Evolutionary conservation across 2,888 invertebrate genomes (phyloP), one percentile per base, ranked within the genome.

Genomic region (Apamea monoglypha): DNA sequence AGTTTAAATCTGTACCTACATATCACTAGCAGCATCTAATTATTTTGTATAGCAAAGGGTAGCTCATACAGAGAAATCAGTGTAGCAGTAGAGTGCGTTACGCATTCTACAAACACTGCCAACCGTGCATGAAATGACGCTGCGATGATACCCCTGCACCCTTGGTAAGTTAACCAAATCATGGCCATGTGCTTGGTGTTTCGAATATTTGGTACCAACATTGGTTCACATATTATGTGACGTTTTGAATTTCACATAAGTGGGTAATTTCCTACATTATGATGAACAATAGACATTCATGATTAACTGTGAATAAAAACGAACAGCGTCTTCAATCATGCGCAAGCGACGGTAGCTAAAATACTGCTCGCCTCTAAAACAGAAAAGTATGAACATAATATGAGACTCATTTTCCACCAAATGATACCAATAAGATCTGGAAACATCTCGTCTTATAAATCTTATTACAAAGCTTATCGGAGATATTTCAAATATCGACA

Each of bases 101-200:
- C 85, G 85, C 92, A 85, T 89, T 93, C 88, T 89, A 88, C 94
- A 95, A 95, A 95, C 94, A 95, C 81, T 84, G 87, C 84, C 93
- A 87, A 84, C 90, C 93, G 93, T 92, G 94, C 94, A 92, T 93
- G 91, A 93, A 94, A 93, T 92, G 91, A 91, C 91, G 88, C 91
- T 89, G 93, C 92, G 93, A 92, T 93, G 95, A 95, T 94, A 95
- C 92, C 90, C 91, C 89, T 88, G 88, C 92, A 89, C 92, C 91
- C 93, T 90, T 82, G 85, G 81, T 83, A 75, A 85, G 82, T 82
- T 88, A 82, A 84, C 87, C 85, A 88, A 84, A 89, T 90, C 87
- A 87, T 81, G 61, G 29, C 59, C 68, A 81, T 68, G 56, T 64
- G 68, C 36, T 81, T 7, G 59, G 32, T 36, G 50, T 36, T 69